Base-by-base conservation (phyloP, 2,113 vertebrate genomes). In the Lucifuga dentata region DNA sequence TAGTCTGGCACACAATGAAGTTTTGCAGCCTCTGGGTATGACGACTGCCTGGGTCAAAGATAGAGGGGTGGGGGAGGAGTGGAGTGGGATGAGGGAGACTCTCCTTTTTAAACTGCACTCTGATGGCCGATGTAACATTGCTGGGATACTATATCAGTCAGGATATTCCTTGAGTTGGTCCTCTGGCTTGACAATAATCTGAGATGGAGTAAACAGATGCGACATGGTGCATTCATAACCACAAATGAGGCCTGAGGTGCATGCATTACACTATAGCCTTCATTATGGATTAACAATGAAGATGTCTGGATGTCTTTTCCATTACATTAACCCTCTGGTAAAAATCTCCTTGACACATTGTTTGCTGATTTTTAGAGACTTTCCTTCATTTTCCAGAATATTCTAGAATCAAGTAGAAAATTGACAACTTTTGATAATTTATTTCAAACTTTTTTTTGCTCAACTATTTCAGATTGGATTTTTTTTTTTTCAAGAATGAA, bases 91-190 rank as follows among this genome's bases (percentile, higher is more conserved):
- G 59, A 61, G 36, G 49, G 33, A 45, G 44, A 48, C 16, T 65
- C 56, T 81, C 78, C 90, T 89, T 91, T 91, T 91, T 91, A 91
- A 93, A 88, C 63, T 53, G 68, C 69, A 55, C 65, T 69, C 70
- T 84, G 80, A 69, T 57, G 8, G 43, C 39, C 43, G 21, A 69
- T 80, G 73, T 68, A 71, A 80, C 86, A 78, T 57, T 43, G 50
- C 63, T 58, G 68, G 36, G 77, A 83, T 80, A 85, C 45, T 75
- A 49, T 78, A 78, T 78, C 73, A 73, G 78, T 68, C 51, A 56
- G 67, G 67, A 61, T 75, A 73, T 78, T 79, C 65, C 59, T 80
- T 55, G 43, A 59, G 38, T 26, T 26, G 58, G 36, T 58, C 39
- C 55, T 69, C 46, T 60, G 53, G 59, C 38, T 57, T 41, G 17